phyloP scores from a whole-genome alignment of 2,888 invertebrate genomes.

The Pseudococcus jackbeardsleyi region DNA sequence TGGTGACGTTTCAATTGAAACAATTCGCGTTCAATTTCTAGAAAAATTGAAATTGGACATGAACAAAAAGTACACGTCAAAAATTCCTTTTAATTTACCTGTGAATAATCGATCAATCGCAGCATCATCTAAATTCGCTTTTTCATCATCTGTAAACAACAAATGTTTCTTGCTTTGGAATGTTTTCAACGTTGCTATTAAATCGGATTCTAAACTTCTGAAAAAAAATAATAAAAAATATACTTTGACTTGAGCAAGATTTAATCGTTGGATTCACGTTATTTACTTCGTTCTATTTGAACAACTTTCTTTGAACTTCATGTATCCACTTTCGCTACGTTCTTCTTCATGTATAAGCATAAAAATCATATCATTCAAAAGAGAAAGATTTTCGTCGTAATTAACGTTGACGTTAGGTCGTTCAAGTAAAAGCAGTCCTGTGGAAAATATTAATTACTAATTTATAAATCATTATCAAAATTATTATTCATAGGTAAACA shows the following conservation, averaged over 20 bases:
- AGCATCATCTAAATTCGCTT: background rate
- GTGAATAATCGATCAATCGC: background rate
- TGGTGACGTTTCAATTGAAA: conserved; percentile 32
- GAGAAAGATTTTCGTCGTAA: conserved; percentile 26
- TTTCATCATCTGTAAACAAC: background rate
- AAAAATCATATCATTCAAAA: background rate
- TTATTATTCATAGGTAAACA: too few species aligned
- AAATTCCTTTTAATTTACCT: background rate
- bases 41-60: background rate
- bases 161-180: conserved; percentile 36
- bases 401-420: conserved; percentile 28
- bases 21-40: conserved; percentile 19
- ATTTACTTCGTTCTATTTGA: background rate
- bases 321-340: background rate
- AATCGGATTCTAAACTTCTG: background rate
- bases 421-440: background rate
- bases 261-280: background rate
- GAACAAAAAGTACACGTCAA: background rate
- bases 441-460: background rate
- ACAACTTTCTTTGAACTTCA: background rate
- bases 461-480: background rate
- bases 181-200: background rate
- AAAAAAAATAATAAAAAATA: too few species aligned
- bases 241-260: too few species aligned
- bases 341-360: background rate